Conservation (phyloP, 2,797 vertebrate species). For the Graptemys geographica region DNA sequence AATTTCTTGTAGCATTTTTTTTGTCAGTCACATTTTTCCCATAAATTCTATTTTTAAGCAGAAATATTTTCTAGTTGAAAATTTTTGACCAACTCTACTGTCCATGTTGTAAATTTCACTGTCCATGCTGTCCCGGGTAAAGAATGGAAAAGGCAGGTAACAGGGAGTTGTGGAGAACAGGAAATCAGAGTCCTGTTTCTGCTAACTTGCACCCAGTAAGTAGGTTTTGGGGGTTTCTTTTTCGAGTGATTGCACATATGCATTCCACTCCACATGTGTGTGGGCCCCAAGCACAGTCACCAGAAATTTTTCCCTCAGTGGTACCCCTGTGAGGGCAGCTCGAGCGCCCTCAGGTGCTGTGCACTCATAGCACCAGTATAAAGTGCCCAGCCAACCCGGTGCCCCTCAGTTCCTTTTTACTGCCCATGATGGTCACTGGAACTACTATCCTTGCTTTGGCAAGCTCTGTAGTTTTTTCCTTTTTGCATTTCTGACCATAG, state of each 20-base stretch:
- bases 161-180: not conserved
- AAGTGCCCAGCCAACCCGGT: not conserved
- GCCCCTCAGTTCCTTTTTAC: not conserved
- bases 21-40: not conserved
- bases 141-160: not conserved
- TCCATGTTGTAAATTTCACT: not conserved
- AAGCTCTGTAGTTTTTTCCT: no score
- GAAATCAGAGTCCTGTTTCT: not conserved
- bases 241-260: not conserved
- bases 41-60: not conserved
- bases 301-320: not conserved
- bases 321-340: no score
- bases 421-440: no score
- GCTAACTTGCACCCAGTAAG: not conserved
- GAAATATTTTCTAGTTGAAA: not conserved
- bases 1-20: no score
- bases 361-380: not conserved
- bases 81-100: not conserved
- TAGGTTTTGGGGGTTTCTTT: not conserved
- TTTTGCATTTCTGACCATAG: no score
- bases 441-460: no score
- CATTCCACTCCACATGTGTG: not conserved
- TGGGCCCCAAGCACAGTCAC: not conserved
- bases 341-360: no score
- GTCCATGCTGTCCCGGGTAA: not conserved